phyloP scores from a whole-genome alignment of 1,140 invertebrate genomes.

The Philotrypesis tridentata region DNA sequence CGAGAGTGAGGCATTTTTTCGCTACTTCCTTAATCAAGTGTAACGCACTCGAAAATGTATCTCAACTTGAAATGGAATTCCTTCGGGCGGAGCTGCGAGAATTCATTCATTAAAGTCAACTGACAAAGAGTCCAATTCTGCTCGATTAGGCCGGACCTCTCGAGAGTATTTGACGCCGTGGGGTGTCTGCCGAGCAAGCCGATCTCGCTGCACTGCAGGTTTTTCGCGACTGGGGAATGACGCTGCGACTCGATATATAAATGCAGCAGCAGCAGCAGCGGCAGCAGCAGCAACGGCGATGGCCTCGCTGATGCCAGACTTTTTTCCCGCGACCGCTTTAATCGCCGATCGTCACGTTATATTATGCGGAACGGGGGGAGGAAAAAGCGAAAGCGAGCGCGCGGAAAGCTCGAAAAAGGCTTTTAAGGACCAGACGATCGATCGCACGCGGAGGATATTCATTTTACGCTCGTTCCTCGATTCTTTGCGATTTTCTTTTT shows the following conservation, averaged over 20 bases:
- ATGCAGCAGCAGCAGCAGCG: background rate
- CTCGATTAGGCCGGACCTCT: background rate
- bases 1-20: too few relatives aligned
- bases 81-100: too few relatives aligned
- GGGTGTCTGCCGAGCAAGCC: slow-evolving; percentile 2
- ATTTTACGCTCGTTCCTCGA: slow-evolving; percentile 49
- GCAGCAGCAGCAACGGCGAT: background rate
- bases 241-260: slow-evolving; percentile 20
- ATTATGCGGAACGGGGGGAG: slow-evolving; percentile 33
- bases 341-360: slow-evolving; percentile 43
- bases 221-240: slow-evolving; percentile 30
- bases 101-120: background rate
- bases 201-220: background rate
- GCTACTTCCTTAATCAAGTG: too few relatives aligned
- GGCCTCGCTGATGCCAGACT: background rate
- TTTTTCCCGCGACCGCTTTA: slow-evolving; percentile 17
- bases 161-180: background rate
- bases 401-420: slow-evolving; percentile 43
- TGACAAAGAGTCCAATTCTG: background rate
- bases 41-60: too few relatives aligned
- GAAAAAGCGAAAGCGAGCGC: slow-evolving; percentile 38
- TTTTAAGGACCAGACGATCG: slow-evolving; percentile 29
- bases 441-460: slow-evolving; percentile 38
- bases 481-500: slow-evolving; percentile 44
- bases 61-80: too few relatives aligned